These are phyloP conservation scores for Chloroceryle amazona DNA, from an alignment of 2,797 vertebrate genomes.

Conservation along the genomic window DNA sequence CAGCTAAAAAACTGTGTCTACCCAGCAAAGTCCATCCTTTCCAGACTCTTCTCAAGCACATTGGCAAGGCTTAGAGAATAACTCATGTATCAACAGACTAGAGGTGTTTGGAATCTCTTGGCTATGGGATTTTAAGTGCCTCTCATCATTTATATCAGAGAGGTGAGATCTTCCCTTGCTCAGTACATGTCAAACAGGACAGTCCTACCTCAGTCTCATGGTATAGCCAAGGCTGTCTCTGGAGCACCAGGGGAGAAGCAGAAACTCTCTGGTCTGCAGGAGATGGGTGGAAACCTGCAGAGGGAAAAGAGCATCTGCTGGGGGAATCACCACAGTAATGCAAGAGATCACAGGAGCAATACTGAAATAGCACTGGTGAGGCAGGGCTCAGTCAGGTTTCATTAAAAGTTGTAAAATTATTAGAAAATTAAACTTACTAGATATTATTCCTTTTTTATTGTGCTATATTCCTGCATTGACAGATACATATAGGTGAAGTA, in stretches of 20 bases:
- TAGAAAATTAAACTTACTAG: not conserved
- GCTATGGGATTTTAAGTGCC: not conserved
- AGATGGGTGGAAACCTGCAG: not conserved
- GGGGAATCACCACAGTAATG: not conserved
- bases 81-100: not conserved
- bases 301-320: not conserved
- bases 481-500: not conserved
- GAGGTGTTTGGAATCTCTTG: not conserved
- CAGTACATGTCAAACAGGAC: not conserved
- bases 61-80: not conserved
- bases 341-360: not conserved
- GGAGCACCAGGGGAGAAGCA: not conserved
- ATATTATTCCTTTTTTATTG: not conserved
- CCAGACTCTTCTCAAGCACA: not conserved
- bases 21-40: not conserved
- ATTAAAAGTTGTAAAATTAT: not conserved
- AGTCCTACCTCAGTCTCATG: accelerated
- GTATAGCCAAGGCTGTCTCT: not conserved
- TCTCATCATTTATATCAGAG: accelerated
- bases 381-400: not conserved
- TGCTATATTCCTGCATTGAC: not conserved
- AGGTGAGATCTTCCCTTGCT: not conserved
- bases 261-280: not conserved
- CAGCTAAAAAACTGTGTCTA: not conserved
- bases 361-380: accelerated